Evolutionary conservation across 1,140 invertebrate genomes (phyloP).

Genomic region (Drosophila sturtevanti): DNA sequence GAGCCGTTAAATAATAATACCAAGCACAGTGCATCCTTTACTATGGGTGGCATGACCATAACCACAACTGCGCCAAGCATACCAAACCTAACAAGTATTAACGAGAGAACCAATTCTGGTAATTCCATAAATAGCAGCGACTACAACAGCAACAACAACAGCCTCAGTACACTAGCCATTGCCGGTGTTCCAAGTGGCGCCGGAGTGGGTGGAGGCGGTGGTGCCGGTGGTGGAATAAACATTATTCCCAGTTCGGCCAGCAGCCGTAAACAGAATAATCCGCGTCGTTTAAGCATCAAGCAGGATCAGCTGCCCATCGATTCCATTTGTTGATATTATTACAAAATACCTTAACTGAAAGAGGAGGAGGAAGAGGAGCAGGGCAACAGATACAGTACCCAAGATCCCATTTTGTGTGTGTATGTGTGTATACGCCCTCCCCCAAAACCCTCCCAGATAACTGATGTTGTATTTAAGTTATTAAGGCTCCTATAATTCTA

Average conservation of each 20-base stretch:
- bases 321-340: slow-evolving; percentile 81
- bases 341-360: slow-evolving; percentile 15
- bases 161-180: slow-evolving; percentile 48
- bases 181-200: slow-evolving; percentile 21
- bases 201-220: not conserved
- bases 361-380: slow-evolving; percentile 21
- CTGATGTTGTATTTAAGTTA: slow-evolving; percentile 64
- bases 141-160: slow-evolving; percentile 70
- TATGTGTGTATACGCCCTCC: not conserved
- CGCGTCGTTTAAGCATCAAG: slow-evolving; percentile 79
- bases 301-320: slow-evolving; percentile 81
- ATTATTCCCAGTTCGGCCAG: slow-evolving; percentile 35
- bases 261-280: slow-evolving; percentile 53
- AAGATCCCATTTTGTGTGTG: not conserved
- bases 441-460: slow-evolving; percentile 8
- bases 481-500: slow-evolving; percentile 60
- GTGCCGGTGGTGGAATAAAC: slow-evolving; percentile 24
- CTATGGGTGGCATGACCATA: slow-evolving; percentile 73
- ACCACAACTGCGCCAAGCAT: slow-evolving; percentile 77
- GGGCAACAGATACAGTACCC: not conserved
- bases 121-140: slow-evolving; percentile 79
- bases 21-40: slow-evolving; percentile 68
- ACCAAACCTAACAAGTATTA: slow-evolving; percentile 82
- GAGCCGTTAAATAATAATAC: slow-evolving; percentile 73
- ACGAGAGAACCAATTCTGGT: slow-evolving; percentile 80